Evolutionary conservation across 2,797 vertebrate species (phyloP), one percentile per base, ranked within the genome.

Genomic region (Pipistrellus kuhlii): DNA sequence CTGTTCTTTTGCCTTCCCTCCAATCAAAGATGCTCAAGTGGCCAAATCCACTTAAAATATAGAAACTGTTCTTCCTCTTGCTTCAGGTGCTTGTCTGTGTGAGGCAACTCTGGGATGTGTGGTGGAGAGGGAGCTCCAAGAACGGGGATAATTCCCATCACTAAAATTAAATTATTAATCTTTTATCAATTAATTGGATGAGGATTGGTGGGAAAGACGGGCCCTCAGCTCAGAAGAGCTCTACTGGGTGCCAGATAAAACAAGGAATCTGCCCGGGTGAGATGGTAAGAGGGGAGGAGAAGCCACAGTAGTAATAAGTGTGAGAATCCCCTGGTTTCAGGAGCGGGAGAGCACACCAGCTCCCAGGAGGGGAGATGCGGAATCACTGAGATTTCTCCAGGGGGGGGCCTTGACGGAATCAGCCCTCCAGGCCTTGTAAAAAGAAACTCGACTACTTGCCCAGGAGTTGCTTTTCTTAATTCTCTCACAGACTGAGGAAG

Each of bases 101-200:
- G 55, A 96, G 41, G 76, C 0, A 32, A 89, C 92, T 89, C 84
- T 18, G 93, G 83, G 88, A 76, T 0, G 18, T 44, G n/a, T 94
- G n/a, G 80, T 14, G 8, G 94, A 90, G 62, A 68, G 90, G 80
- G 83, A 89, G 68, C 91, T 69, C 21, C 1, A 85, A 95, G 92
- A 84, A 85, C 30, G 41, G 62, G 78, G 55, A 51, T 44, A 97
- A 97, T 97, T 96, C 96, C 96, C 96, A 94, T 48, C n/a, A 66
- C 96, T 94, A 91, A 96, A 93, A 97, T 97, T 95, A 97, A 96
- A 97, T 96, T 96, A 97, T 96, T 96, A 95, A 96, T 96, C 95
- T 96, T 96, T 96, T 92, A 97, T 96, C 97, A 97, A 97, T 97
- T 97, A 97, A 97, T 96, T 95, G 96, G 96, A 95, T 71, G 77